Conservation (phyloP, 2,797 vertebrate species). For the Astyanax mexicanus region DNA sequence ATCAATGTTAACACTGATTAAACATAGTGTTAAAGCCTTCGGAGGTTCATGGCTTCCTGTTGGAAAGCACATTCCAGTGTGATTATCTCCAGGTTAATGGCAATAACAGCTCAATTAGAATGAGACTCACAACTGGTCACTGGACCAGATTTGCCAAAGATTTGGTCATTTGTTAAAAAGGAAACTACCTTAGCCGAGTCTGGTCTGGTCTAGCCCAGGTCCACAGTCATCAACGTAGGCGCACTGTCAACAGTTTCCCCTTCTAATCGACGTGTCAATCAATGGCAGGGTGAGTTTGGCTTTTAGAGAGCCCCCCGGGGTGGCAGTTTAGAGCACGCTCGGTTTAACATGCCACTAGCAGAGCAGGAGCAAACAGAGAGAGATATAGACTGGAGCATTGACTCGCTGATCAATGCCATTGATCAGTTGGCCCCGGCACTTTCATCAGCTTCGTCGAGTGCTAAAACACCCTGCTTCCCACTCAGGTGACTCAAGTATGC, state of each 20-base stretch:
- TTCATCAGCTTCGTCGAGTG: constrained; percentile 73
- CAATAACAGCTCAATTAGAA: constrained; percentile 13
- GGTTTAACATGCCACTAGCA: constrained; percentile 77
- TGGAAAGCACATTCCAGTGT: constrained; percentile 4
- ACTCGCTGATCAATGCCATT: constrained; percentile 81
- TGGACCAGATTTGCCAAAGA: constrained; percentile 43
- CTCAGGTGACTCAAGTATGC: constrained; percentile 46
- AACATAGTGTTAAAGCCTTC: constrained; percentile 48
- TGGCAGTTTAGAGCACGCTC: constrained; percentile 76
- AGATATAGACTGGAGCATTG: constrained; percentile 77
- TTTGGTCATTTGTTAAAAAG: not conserved
- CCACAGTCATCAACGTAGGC: constrained; percentile 72
- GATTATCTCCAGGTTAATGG: constrained; percentile 33
- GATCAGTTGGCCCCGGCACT: constrained; percentile 74
- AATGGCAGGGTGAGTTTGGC: constrained; percentile 71
- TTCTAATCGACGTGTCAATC: constrained; percentile 82
- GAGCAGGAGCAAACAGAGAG: constrained; percentile 78
- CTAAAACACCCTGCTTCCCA: constrained; percentile 49
- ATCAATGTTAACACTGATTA: constrained; percentile 51
- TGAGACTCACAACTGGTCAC: not conserved
- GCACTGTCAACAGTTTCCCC: constrained; percentile 75
- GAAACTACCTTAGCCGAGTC: too few relatives aligned
- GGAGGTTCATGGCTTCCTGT: constrained; percentile 19
- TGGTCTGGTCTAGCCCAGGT: constrained; percentile 40
- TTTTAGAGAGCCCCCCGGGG: constrained; percentile 80